Conservation (phyloP, 1,140 invertebrate genomes). For the Drosophila bocki region DNA sequence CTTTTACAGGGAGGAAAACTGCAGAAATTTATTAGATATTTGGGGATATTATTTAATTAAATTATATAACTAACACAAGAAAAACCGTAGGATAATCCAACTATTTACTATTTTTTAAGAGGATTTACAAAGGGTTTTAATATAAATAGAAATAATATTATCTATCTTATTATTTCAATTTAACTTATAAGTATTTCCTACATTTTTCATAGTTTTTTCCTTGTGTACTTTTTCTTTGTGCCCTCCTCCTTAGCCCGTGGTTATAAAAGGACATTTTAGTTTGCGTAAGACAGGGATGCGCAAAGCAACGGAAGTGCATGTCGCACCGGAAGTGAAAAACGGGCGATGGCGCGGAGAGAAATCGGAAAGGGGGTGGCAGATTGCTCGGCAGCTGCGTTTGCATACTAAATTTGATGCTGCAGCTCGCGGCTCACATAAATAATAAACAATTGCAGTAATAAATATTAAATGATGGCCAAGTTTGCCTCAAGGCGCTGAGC, state of each 20-base stretch:
- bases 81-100: not conserved
- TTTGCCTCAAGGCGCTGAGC: conserved; percentile 32
- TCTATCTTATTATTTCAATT: not conserved
- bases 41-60: not conserved
- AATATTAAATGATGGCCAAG: conserved; percentile 63
- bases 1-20: conserved; percentile 32
- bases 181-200: not conserved
- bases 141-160: not conserved
- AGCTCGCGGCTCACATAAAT: conserved; percentile 64
- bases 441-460: conserved; percentile 62
- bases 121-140: not conserved
- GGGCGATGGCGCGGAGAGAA: not conserved
- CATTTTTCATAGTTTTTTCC: conserved; percentile 2
- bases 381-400: conserved; percentile 58
- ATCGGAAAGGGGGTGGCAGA: conserved; percentile 4
- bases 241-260: conserved; percentile 11
- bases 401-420: conserved; percentile 68
- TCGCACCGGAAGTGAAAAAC: conserved; percentile 65
- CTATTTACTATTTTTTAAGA: not conserved
- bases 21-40: not conserved
- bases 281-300: conserved; percentile 49
- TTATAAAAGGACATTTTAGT: conserved; percentile 61
- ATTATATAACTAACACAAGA: not conserved
- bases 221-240: conserved; percentile 42
- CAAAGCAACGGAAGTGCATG: conserved; percentile 79